Percentiles rank a stretch among this genome's conserved stretches.
Conservation (phyloP, 1,140 invertebrate genomes). For the Harpegnathos saltator region DNA sequence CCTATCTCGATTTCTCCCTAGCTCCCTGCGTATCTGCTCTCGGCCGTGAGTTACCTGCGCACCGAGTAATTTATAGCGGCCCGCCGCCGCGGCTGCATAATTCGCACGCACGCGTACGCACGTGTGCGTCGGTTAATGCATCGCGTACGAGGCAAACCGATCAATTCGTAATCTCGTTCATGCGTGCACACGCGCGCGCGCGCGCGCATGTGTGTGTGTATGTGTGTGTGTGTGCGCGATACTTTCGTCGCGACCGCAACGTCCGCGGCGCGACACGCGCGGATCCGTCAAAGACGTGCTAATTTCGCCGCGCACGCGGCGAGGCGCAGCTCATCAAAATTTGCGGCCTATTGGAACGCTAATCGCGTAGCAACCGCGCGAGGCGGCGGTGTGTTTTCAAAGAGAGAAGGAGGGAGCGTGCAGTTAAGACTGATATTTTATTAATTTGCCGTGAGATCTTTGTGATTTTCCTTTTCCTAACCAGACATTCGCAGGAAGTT, state of each 20-base stretch:
- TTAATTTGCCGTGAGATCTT: too few species aligned
- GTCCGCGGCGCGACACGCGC: background rate
- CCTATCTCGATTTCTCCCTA: too few species aligned
- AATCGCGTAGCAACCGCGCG: constrained; percentile 8
- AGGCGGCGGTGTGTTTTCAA: too few species aligned
- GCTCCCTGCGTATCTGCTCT: too few species aligned
- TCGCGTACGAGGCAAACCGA: constrained; percentile 2
- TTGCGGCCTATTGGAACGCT: constrained; percentile 34
- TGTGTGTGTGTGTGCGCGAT: too few species aligned
- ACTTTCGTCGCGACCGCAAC: background rate
- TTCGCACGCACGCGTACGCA: constrained; percentile 4
- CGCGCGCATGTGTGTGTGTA: background rate
- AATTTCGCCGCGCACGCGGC: constrained; percentile 25
- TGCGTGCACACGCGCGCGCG: background rate
- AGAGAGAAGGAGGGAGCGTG: too few species aligned
- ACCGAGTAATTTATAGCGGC: constrained; percentile 30
- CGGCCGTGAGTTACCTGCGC: background rate
- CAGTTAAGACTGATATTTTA: too few species aligned
- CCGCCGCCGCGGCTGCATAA: constrained; percentile 8
- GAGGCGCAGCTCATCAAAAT: constrained; percentile 32
- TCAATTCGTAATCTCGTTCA: constrained; percentile 36
- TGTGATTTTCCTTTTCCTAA: too few species aligned
- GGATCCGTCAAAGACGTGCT: constrained; percentile 23
- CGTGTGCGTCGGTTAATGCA: constrained; percentile 10
- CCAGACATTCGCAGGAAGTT: too few species aligned